Base-by-base conservation (phyloP, 37 sponge, comb jelly and placozoan species). In the Diacarnus erythraeanus region DNA sequence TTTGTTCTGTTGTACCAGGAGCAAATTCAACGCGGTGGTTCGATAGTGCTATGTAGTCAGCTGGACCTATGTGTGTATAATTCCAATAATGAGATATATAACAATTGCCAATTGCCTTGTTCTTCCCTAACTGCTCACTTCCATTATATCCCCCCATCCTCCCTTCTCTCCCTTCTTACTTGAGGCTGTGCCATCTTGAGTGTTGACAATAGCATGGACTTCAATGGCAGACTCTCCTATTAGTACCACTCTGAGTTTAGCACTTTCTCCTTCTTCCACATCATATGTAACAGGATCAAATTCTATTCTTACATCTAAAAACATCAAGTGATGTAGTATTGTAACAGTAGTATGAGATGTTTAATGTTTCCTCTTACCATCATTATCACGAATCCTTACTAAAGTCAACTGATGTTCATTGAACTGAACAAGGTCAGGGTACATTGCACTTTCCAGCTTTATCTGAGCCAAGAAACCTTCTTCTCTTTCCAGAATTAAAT, bases 101-200 rank as follows among this genome's bases (percentile, higher is more conserved):
- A n/a, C n/a, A n/a, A n/a, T n/a, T n/a, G n/a, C n/a, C n/a, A n/a
- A n/a, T n/a, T n/a, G n/a, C n/a, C n/a, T n/a, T n/a, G n/a, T n/a
- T n/a, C n/a, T n/a, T n/a, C n/a, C n/a, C n/a, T n/a, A n/a, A n/a
- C n/a, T n/a, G n/a, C n/a, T n/a, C n/a, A n/a, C n/a, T n/a, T n/a
- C n/a, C n/a, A n/a, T n/a, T n/a, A n/a, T n/a, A n/a, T n/a, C n/a
- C n/a, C n/a, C n/a, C n/a, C n/a, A n/a, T n/a, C n/a, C n/a, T n/a
- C n/a, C n/a, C n/a, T n/a, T n/a, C n/a, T n/a, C n/a, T n/a, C n/a
- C n/a, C n/a, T n/a, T 47, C 51, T 81, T 79, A 86, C 86, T 64
- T 37, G 75, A 74, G 51, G 86, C 86, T 22, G 75, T 79, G 22
- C 68, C 75, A 40, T 72, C 79, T 15, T 10, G 15, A 4, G 63